phyloP scores from a whole-genome alignment of 2,113 vertebrate genomes.

The Chelonoidis abingdonii region DNA sequence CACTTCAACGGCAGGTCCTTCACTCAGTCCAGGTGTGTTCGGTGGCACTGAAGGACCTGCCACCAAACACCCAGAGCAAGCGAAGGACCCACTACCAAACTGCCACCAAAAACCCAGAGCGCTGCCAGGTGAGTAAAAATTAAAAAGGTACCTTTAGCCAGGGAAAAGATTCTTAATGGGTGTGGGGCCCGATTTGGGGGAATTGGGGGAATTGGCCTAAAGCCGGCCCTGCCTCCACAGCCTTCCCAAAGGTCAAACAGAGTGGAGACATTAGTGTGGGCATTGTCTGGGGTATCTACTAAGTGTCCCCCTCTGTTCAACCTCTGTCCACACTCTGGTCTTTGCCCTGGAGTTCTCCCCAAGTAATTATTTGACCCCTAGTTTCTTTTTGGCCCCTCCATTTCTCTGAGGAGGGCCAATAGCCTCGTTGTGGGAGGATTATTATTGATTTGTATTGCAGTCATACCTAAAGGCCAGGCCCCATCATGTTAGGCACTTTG shows the following conservation, averaged over 20 bases:
- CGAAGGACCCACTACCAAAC: no score
- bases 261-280: background rate
- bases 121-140: no score
- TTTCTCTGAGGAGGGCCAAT: background rate
- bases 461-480: background rate
- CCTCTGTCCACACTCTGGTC: background rate
- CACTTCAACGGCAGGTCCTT: no score
- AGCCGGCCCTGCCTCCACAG: background rate
- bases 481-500: rapidly evolving
- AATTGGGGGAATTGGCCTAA: no score
- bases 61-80: no score
- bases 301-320: background rate
- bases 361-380: background rate
- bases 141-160: no score
- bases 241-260: background rate
- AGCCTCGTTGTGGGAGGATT: background rate
- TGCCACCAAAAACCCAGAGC: no score
- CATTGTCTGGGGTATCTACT: background rate
- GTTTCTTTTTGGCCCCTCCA: background rate
- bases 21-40: no score
- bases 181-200: no score
- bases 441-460: background rate
- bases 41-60: no score
- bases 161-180: no score
- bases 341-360: background rate